Base-by-base conservation (phyloP, 2,888 invertebrate genomes). In the Ferrisia virgata region DNA sequence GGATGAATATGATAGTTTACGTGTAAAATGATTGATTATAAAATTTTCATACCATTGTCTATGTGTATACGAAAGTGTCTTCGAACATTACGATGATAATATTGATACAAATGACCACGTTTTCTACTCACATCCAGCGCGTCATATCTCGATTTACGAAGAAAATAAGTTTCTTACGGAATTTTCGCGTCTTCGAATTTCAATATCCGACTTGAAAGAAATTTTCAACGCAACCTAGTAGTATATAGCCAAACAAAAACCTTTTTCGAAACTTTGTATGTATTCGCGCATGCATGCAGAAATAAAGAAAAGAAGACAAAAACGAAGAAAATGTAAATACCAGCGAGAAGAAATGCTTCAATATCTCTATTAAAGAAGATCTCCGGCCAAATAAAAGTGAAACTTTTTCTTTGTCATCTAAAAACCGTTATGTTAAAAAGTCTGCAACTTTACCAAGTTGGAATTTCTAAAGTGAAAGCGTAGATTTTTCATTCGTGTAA, bases 351-450 rank as follows among this genome's bases (percentile, higher is more conserved):
- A 64, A 28, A 64, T 28, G 3, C 28, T 64, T 15, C 64, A 64
- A 64, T 64, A 64, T 64, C 64, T 64, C 64, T 28, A 64, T 64
- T 64, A 64, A 64, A 64, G n/a, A 64, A 28, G n/a, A 28, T 64
- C 64, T 28, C 22, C 31, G 64, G 64, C 28, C 28, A 64, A 64
- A 64, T 64, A 64, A 64, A 64, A 64, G 64, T 64, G 64, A 64
- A 64, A 64, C 64, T 64, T 64, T 64, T 28, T 64, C 64, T 28
- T 64, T 64, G 64, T 64, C 28, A 28, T 28, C 25, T 64, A 4
- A 28, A 64, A 64, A 28, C 31, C 28, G 28, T 64, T 28, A 64
- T 53, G 28, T 64, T 64, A 28, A 64, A 64, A 64, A 58, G 64
- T 64, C 28, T 15, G n/a, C 25, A 58, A 58, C 64, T 64, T 28